Conservation (phyloP, 2,113 vertebrate genomes). For the Plecotus auritus region DNA sequence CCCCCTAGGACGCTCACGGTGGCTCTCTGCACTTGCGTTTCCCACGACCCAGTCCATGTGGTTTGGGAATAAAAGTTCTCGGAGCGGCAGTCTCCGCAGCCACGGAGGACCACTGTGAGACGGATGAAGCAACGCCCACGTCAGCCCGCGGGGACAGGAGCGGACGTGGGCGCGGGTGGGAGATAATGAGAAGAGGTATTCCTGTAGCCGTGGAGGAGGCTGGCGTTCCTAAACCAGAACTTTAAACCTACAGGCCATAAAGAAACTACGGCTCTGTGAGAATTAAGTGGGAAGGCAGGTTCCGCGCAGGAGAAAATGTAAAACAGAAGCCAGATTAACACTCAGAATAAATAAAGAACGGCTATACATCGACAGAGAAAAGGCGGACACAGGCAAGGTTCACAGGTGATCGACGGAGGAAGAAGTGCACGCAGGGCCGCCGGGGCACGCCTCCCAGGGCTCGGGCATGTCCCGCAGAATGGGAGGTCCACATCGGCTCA, state of each 20-base stretch:
- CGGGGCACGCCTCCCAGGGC: no score
- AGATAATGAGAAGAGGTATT: fast-evolving
- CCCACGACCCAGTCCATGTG: fast-evolving
- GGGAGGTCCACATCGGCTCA: no score
- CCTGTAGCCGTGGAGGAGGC: fast-evolving
- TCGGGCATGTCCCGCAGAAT: no score
- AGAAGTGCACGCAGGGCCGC: fast-evolving
- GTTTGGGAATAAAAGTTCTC: neutral
- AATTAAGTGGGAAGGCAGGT: neutral
- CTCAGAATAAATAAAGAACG: neutral
- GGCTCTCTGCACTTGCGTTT: no score
- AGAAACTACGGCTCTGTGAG: no score
- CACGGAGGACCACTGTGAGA: no score
- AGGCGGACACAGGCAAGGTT: fast-evolving
- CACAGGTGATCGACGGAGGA: fast-evolving
- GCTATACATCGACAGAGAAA: fast-evolving
- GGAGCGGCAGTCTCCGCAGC: no score
- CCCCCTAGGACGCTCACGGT: fast-evolving
- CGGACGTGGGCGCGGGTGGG: fast-evolving
- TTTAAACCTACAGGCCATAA: no score
- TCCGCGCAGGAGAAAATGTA: fast-evolving
- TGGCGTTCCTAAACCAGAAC: neutral
- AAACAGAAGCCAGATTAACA: neutral
- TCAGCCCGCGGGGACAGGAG: fast-evolving
- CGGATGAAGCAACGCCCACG: fast-evolving